Evolutionary conservation across 2,888 invertebrate genomes (phyloP).

Genomic region (Abscondita cerata): DNA sequence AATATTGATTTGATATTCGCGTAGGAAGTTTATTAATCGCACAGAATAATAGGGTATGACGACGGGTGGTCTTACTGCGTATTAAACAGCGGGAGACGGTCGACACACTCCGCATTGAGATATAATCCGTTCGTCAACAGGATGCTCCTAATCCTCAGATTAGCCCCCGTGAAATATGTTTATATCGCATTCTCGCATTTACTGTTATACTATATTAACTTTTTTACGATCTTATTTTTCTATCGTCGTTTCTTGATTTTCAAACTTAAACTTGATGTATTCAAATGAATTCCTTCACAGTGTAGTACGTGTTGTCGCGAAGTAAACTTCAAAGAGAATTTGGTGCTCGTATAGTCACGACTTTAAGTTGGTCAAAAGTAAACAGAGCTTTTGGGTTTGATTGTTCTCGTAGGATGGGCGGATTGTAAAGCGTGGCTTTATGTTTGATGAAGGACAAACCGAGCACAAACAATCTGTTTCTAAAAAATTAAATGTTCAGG

Average conservation of each 20-base stretch:
- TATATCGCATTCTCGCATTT: slow-evolving; percentile 41
- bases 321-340: slow-evolving; percentile 33
- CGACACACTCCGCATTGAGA: slow-evolving; percentile 49
- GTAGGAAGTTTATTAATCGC: slow-evolving; percentile 40
- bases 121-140: slow-evolving; percentile 54
- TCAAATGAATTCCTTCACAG: slow-evolving; percentile 37
- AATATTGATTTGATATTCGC: slow-evolving; percentile 22
- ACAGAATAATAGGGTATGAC: slow-evolving; percentile 36
- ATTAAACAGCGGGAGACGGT: slow-evolving; percentile 47
- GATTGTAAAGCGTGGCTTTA: no score
- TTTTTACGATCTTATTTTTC: not conserved
- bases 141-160: slow-evolving; percentile 50
- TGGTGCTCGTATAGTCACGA: slow-evolving; percentile 36
- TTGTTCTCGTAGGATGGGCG: no score
- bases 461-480: no score
- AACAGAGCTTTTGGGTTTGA: slow-evolving; percentile 22
- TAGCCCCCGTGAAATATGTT: slow-evolving; percentile 52
- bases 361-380: slow-evolving; percentile 35
- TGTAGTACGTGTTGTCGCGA: slow-evolving; percentile 32
- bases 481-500: no score
- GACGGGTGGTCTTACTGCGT: slow-evolving; percentile 41
- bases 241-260: not conserved
- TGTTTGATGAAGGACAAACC: no score
- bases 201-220: slow-evolving; percentile 37
- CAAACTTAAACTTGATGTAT: slow-evolving; percentile 14